phyloP scores from a whole-genome alignment of 92 coral and sea anemone genomes.

The Plumapathes pennacea region DNA sequence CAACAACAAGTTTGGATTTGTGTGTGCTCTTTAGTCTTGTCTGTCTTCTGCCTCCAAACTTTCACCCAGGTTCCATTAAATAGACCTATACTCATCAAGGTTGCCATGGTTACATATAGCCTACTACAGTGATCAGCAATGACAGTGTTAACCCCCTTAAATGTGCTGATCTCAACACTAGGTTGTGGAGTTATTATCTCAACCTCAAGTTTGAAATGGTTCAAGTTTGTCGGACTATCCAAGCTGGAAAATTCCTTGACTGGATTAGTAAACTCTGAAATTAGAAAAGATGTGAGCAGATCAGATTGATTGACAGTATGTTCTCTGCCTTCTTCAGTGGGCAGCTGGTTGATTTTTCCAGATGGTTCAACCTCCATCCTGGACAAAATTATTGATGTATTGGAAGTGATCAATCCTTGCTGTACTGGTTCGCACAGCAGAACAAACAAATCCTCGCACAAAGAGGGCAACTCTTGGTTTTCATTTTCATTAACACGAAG shows the following conservation, averaged over 20 bases:
- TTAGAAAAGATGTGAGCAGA: constrained; percentile 10
- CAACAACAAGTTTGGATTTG: neutral
- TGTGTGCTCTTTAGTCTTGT: neutral
- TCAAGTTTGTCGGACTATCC: too few relatives aligned
- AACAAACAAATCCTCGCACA: neutral
- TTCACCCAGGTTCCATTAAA: constrained; percentile 80
- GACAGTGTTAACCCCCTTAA: neutral
- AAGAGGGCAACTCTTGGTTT: neutral
- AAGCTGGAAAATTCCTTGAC: constrained; percentile 16
- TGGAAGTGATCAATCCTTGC: constrained; percentile 53
- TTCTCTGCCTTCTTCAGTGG: neutral
- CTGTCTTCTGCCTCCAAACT: constrained; percentile 17
- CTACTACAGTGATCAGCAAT: constrained; percentile 27
- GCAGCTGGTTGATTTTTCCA: neutral
- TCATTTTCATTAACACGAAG: neutral
- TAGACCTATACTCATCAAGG: constrained; percentile 41
- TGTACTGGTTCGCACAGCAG: constrained; percentile 60
- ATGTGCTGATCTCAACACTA: too few relatives aligned
- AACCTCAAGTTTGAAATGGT: too few relatives aligned
- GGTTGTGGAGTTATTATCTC: too few relatives aligned
- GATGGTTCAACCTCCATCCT: neutral
- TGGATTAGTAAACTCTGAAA: constrained; percentile 55
- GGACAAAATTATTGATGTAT: constrained; percentile 30
- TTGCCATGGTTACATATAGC: constrained; percentile 57
- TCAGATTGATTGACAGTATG: neutral